phyloP scores from a whole-genome alignment of 2,797 vertebrate genomes.

The Neosalanx taihuensis region DNA sequence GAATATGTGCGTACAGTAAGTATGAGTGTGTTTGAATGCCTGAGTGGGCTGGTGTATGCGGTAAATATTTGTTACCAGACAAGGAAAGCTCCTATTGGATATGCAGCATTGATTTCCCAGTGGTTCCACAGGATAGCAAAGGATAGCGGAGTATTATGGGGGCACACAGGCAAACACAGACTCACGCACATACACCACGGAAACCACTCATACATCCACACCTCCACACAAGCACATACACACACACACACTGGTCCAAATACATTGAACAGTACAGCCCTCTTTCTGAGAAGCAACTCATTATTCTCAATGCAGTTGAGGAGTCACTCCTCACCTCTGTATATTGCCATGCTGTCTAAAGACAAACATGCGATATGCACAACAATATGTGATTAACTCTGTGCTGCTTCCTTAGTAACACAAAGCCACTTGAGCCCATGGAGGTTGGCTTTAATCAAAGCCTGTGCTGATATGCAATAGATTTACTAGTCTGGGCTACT shows the following conservation, averaged over 20 bases:
- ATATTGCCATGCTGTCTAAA: not conserved
- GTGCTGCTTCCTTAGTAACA: not conserved
- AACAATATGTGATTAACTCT: not conserved
- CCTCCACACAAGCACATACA: not conserved
- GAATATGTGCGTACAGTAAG: not conserved
- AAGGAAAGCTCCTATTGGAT: conserved; percentile 23
- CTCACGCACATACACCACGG: not conserved
- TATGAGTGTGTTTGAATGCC: conserved; percentile 10
- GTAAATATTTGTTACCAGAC: conserved; percentile 34
- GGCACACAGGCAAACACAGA: not conserved
- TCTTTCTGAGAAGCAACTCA: not conserved
- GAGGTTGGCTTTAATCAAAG: not conserved
- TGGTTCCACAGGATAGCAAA: conserved; percentile 33
- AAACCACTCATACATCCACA: conserved; percentile 11
- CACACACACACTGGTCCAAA: not conserved
- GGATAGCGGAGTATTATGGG: conserved; percentile 34
- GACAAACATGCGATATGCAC: conserved; percentile 9
- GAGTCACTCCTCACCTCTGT: too few species aligned
- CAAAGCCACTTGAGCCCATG: not conserved
- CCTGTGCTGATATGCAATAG: not conserved
- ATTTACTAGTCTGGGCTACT: not conserved
- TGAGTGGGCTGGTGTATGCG: conserved; percentile 2
- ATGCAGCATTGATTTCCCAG: conserved; percentile 55
- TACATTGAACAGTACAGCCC: not conserved
- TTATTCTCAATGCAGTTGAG: too few species aligned